These are phyloP conservation scores for Tachina grossa DNA, from an alignment of 2,888 invertebrate genomes.

Conservation along the genomic window DNA sequence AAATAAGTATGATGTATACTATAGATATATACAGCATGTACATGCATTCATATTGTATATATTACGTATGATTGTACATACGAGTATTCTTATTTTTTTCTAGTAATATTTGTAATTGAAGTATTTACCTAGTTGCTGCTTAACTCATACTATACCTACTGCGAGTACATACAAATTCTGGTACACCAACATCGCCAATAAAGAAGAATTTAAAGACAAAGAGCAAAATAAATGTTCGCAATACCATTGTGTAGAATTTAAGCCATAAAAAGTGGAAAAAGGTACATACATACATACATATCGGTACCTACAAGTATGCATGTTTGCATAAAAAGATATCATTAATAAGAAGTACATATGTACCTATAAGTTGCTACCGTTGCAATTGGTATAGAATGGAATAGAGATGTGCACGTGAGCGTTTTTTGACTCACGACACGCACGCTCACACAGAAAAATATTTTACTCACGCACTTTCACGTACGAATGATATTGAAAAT, in stretches of 20 bases:
- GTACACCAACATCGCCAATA: slow-evolving; percentile 11
- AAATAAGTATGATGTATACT: background rate
- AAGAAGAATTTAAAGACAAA: slow-evolving; percentile 16
- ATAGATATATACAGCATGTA: background rate
- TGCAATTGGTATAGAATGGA: no score
- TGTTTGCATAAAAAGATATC: slow-evolving; percentile 15
- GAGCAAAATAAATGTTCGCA: slow-evolving; percentile 28
- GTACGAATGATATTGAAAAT: no score
- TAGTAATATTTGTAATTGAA: slow-evolving; percentile 45
- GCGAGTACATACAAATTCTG: background rate
- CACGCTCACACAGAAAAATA: no score
- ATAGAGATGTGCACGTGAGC: no score
- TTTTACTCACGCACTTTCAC: no score
- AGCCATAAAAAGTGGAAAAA: slow-evolving; percentile 18
- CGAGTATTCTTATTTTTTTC: background rate
- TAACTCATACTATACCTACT: background rate
- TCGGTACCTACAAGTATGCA: background rate
- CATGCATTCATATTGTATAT: background rate
- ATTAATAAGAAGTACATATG: slow-evolving; percentile 2
- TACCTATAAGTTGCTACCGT: no score
- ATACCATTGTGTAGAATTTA: slow-evolving; percentile 42
- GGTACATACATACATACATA: background rate
- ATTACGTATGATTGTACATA: background rate
- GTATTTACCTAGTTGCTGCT: background rate
- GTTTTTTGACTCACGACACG: no score